These are phyloP conservation scores for Acrobeloides nanus DNA, from an alignment of 2,888 invertebrate genomes.

Conservation along the genomic window DNA sequence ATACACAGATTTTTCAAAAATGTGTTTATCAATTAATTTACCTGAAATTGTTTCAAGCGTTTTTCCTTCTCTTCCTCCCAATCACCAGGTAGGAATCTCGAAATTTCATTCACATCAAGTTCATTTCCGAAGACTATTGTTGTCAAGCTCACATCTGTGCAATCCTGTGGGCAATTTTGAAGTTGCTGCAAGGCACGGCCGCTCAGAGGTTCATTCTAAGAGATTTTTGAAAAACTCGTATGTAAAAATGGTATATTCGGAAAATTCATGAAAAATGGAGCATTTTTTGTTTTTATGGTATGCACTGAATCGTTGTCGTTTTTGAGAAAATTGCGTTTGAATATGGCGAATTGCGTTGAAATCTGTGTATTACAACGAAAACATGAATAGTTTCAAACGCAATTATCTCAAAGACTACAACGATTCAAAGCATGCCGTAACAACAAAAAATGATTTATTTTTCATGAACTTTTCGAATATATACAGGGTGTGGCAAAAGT, in stretches of 20 bases:
- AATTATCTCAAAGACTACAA: too few relatives aligned
- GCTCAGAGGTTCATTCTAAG: slow-evolving; percentile 19
- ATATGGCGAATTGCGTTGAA: background rate
- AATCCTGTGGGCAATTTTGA: slow-evolving; percentile 33
- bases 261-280: too few relatives aligned
- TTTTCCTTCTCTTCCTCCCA: slow-evolving; percentile 47
- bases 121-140: slow-evolving; percentile 43
- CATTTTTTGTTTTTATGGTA: too few relatives aligned
- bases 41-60: slow-evolving; percentile 30
- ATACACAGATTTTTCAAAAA: background rate
- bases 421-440: too few relatives aligned
- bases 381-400: too few relatives aligned
- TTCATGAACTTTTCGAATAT: too few relatives aligned
- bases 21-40: slow-evolving; percentile 9
- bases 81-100: slow-evolving; percentile 36
- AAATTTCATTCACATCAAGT: slow-evolving; percentile 24
- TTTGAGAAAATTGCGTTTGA: too few relatives aligned
- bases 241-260: too few relatives aligned
- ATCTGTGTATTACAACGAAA: too few relatives aligned
- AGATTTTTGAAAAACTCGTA: slow-evolving; percentile 5
- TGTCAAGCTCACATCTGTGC: slow-evolving; percentile 37
- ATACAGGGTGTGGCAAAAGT: too few relatives aligned
- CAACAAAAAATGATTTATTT: too few relatives aligned
- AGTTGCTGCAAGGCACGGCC: slow-evolving; percentile 7
- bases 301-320: too few relatives aligned